Base-by-base conservation (phyloP, 2,113 vertebrate genomes). In the Trichechus manatus region DNA sequence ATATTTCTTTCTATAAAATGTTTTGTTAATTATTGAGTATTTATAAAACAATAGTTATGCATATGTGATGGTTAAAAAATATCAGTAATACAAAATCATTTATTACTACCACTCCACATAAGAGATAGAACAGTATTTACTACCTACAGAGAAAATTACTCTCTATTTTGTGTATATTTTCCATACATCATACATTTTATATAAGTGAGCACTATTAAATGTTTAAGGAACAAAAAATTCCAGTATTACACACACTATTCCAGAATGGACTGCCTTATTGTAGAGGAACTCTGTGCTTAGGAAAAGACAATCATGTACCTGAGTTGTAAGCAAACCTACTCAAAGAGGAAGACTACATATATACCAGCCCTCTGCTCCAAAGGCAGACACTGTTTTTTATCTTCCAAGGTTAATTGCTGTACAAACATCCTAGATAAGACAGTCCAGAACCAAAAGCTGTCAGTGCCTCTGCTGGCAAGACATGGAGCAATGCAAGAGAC, bases 21-120 rank as follows among this genome's bases (percentile, higher is more conserved):
- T 83, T 77, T 86, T 86, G 6, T 29, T 96, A 80, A 74, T 66
- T 77, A 59, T 86, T 56, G 56, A 86, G 25, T 61, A 42, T 22
- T 83, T 93, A 63, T 29, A 83, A 84, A 80, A 95, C 88, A 95
- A 68, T 64, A 79, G 7, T 82, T 64, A 31, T 63, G n/a, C 6
- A 68, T 81, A 23, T 39, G 10, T 31, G 63, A 44, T 82, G 25
- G 5, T 75, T 81, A 33, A 68, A 92, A 95, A 96, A 85, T 61
- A 88, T 1, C 9, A 91, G 78, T 22, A 47, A 89, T 63, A 91
- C 47, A 68, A 61, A 66, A 39, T 93, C 39, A 83, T 72, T 33
- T 78, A 36, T 63, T 25, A 1, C 50, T 89, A 42, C 10, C 19
- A 59, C 77, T n/a, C 11, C 8, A 70, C 42, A 31, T 75, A 88